Percentiles rank a stretch among this genome's conserved stretches.
phyloP scores from a whole-genome alignment of 2,113 vertebrate species.

The Suncus etruscus region DNA sequence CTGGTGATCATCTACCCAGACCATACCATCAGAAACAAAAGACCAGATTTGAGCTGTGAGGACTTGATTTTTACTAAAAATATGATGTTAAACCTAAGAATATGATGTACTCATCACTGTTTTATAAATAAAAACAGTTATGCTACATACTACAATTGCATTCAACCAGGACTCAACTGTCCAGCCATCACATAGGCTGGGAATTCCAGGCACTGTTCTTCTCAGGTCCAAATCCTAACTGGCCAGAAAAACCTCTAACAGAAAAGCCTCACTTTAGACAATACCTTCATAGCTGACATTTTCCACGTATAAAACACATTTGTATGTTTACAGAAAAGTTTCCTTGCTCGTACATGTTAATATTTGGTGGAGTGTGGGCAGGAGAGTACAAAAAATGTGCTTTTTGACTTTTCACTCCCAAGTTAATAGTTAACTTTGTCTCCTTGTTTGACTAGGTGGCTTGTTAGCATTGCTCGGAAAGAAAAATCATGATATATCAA shows the following conservation, averaged over 20 bases:
- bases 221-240: not conserved
- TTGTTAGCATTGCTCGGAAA: constrained; percentile 76
- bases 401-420: constrained; percentile 78
- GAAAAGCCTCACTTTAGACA: not conserved
- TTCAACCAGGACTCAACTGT: not conserved
- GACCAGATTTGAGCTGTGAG: not conserved
- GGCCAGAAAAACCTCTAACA: not conserved
- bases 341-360: constrained; percentile 40
- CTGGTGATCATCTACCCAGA: not conserved
- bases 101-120: not conserved
- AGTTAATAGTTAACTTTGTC: constrained; percentile 83
- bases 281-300: not conserved
- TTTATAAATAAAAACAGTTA: not conserved
- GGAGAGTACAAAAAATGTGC: constrained; percentile 72
- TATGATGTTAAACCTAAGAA: not conserved
- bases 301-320: not conserved
- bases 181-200: not conserved
- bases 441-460: constrained; percentile 65
- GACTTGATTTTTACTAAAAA: not conserved
- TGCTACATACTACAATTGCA: not conserved
- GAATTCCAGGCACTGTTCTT: accelerated
- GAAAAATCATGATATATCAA: constrained; percentile 79
- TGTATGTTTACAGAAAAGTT: not conserved
- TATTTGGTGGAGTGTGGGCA: constrained; percentile 68
- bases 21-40: not conserved